Percentiles rank a stretch among this genome's conserved stretches.
Conservation (phyloP, 2,113 vertebrate species). For the Nanorana parkeri region DNA sequence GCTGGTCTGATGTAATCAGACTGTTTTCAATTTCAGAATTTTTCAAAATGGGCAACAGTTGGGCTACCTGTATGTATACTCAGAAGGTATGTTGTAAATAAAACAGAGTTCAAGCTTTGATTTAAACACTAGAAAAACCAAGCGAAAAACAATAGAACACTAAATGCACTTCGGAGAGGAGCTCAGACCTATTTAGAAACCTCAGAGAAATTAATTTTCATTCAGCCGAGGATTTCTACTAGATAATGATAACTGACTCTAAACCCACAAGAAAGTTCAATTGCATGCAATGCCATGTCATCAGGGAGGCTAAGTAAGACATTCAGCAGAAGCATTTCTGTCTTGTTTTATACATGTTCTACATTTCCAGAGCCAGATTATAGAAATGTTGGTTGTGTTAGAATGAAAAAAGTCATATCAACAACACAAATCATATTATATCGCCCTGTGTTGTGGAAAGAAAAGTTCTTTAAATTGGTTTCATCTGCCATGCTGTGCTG, state of each 20-base stretch:
- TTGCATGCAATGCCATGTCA: slow-evolving; percentile 27
- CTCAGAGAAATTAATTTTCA: neutral
- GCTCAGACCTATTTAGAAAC: neutral
- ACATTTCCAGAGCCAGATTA: slow-evolving; percentile 45
- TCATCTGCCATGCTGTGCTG: slow-evolving; percentile 43
- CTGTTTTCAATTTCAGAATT: no score
- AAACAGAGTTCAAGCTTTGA: no score
- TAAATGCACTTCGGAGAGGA: neutral
- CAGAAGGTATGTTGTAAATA: no score
- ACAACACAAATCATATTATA: slow-evolving; percentile 26
- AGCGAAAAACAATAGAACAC: neutral
- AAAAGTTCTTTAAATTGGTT: slow-evolving; percentile 49
- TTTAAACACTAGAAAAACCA: no score
- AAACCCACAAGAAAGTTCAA: slow-evolving; percentile 27
- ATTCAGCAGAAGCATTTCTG: neutral
- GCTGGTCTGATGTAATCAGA: no score
- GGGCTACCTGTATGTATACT: no score
- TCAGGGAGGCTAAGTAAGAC: slow-evolving; percentile 10
- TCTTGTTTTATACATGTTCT: slow-evolving; percentile 29
- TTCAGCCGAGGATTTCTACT: slow-evolving; percentile 2
- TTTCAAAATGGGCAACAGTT: no score
- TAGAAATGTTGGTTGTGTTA: slow-evolving; percentile 26
- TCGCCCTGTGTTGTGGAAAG: slow-evolving; percentile 23
- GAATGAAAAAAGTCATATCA: slow-evolving; percentile 23
- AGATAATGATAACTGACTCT: slow-evolving; percentile 13